phyloP scores from a whole-genome alignment of 2,113 vertebrate genomes.

The Hemibagrus wyckioides region DNA sequence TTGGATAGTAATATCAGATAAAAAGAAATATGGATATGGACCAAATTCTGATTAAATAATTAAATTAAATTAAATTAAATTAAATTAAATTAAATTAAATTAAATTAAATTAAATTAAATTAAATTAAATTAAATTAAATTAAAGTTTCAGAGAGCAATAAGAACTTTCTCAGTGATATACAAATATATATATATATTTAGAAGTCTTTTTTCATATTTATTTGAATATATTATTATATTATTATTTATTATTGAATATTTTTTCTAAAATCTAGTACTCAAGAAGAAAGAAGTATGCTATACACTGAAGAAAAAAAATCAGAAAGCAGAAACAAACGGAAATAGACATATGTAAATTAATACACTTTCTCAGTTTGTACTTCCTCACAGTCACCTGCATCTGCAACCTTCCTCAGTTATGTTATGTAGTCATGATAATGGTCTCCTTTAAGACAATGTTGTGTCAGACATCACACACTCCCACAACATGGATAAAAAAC shows the following conservation, averaged over 20 bases:
- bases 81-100: too few species aligned
- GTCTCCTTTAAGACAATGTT: background rate
- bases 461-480: conserved; percentile 57
- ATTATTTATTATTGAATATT: too few species aligned
- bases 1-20: background rate
- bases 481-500: background rate
- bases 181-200: too few species aligned
- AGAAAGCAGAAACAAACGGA: background rate
- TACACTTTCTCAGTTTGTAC: background rate
- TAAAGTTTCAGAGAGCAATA: too few species aligned
- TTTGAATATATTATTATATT: too few species aligned
- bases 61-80: too few species aligned
- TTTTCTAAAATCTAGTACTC: too few species aligned
- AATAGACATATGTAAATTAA: too few species aligned
- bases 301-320: background rate
- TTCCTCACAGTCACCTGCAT: background rate
- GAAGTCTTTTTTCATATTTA: too few species aligned
- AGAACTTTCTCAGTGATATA: too few species aligned
- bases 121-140: too few species aligned
- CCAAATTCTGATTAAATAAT: background rate
- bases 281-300: background rate
- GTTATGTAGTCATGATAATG: background rate
- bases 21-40: background rate
- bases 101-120: too few species aligned
- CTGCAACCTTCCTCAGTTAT: background rate